Evolutionary conservation across 2,113 vertebrate genomes (phyloP).

Genomic region (Stegostoma tigrinum): DNA sequence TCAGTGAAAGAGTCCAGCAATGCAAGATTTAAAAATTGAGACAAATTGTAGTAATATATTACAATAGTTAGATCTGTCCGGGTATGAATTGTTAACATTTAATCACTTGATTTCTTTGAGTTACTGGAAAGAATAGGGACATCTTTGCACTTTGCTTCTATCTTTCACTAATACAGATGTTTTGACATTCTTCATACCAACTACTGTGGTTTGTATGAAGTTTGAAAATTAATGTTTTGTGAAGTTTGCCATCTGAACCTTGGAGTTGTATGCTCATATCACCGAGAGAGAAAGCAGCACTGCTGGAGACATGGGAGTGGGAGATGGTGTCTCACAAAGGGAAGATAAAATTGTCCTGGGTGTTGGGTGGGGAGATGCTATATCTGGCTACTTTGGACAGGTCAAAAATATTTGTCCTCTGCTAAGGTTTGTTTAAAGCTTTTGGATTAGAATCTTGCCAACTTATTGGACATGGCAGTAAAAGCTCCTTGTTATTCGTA

Average conservation of each 20-base stretch:
- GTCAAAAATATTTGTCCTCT: constrained; percentile 54
- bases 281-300: not conserved
- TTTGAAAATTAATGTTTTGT: not conserved
- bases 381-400: constrained; percentile 49
- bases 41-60: not conserved
- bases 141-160: not conserved
- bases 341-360: not conserved
- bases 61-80: not conserved
- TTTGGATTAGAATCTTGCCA: constrained; percentile 47
- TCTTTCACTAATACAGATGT: not conserved
- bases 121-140: not conserved
- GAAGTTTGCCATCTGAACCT: not conserved
- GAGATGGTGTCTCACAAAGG: not conserved
- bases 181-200: not conserved
- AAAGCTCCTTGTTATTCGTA: constrained; percentile 54
- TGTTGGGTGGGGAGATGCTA: constrained; percentile 40
- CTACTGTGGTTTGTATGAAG: not conserved
- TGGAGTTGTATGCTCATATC: not conserved
- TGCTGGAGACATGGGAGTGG: not conserved
- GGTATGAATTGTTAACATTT: not conserved
- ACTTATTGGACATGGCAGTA: constrained; percentile 51
- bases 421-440: constrained; percentile 57
- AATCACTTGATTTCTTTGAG: not conserved
- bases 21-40: not conserved
- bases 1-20: not conserved